Evolutionary conservation across 2,797 vertebrate species (phyloP).

Genomic region (Synaphobranchus kaupii): DNA sequence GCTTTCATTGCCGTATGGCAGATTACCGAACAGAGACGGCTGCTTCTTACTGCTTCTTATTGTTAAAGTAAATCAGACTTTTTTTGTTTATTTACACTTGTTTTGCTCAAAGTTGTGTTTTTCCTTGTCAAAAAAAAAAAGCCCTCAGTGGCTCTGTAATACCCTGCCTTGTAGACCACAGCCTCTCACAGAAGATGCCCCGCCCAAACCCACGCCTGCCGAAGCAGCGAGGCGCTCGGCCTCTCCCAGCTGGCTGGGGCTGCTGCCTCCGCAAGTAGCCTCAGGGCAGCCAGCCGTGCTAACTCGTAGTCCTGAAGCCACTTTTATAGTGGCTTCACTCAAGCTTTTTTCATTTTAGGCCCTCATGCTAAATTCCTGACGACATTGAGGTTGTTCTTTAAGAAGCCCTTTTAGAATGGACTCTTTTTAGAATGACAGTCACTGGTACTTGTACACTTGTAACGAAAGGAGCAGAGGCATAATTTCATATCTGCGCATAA

Average conservation of each 20-base stretch:
- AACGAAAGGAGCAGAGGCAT: not conserved
- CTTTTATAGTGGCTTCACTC: not conserved
- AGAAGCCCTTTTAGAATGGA: not conserved
- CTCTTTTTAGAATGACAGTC: not conserved
- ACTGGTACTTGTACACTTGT: not conserved
- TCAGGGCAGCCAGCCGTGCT: not conserved
- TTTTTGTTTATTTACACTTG: too few species aligned
- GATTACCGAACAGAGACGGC: not conserved
- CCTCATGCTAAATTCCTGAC: not conserved
- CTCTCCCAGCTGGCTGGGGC: not conserved
- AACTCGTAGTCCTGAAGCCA: not conserved
- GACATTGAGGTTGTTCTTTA: not conserved
- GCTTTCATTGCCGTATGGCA: not conserved
- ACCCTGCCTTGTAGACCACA: not conserved
- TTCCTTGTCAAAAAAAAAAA: not conserved
- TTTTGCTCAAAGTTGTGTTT: not conserved
- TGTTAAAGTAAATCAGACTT: not conserved
- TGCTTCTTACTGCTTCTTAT: not conserved
- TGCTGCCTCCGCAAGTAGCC: not conserved
- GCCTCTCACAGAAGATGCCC: not conserved
- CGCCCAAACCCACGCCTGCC: not conserved
- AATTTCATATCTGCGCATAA: not conserved
- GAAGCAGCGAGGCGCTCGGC: not conserved
- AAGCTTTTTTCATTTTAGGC: not conserved
- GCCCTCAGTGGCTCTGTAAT: not conserved